Evolutionary conservation across 2,113 vertebrate species (phyloP), one percentile per base, ranked within the genome.

Genomic region (Prunella fulvescens): DNA sequence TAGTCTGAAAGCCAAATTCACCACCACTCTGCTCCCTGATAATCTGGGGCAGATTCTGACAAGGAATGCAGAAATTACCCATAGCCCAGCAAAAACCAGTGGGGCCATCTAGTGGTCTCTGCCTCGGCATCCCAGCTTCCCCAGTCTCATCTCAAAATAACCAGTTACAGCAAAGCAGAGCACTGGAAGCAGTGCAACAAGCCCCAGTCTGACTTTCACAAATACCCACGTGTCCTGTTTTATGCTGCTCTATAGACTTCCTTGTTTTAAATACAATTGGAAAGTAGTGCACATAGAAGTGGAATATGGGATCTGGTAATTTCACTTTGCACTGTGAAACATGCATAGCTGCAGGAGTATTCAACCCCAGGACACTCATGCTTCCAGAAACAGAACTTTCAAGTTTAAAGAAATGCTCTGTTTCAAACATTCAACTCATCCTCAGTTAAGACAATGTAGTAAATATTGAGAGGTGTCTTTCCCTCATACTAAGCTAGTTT

Each of bases 71-170:
- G n/a, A 67, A 96, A 92, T 60, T 92, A 42, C 93, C 94, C 93
- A 74, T 7, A 26, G 33, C 2, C 81, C 62, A 76, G 10, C 19
- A 93, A 93, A 82, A 96, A 88, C 8, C 56, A 44, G 88, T 84
- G 93, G 92, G 88, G 93, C 95, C 95, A 96, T 60, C 95, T 97
- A 95, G 88, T 94, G 93, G 95, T 67, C 60, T 91, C 51, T 70
- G 22, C 19, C 42, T 66, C 26, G 1, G n/a, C 37, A 48, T 17
- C 62, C 90, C 83, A 66, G n/a, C n/a, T 37, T 51, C 31, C 77
- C 85, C 95, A 92, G 24, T 33, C 54, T 47, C 62, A 20, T 19
- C 62, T 48, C 64, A 64, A 88, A 92, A 83, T 7, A 44, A 70
- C 31, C 71, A 86, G 24, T 56, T 31, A 37, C 1, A 83, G 42